Evolutionary conservation across 2,113 vertebrate genomes (phyloP).

Genomic region (Capreolus pygargus): DNA sequence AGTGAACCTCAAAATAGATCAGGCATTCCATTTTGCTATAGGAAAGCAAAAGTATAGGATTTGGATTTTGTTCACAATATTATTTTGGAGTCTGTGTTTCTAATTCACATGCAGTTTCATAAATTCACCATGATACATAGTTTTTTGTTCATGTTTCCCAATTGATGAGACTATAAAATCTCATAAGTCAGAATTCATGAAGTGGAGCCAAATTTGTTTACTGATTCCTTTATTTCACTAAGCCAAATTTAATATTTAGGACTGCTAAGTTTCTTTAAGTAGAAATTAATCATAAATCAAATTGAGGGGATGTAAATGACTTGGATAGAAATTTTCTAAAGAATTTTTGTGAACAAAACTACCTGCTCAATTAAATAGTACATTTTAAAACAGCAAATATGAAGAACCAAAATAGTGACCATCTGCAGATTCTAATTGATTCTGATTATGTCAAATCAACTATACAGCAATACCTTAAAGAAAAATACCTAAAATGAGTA

Average conservation of each 20-base stretch:
- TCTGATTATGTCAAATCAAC: not conserved
- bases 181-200: not conserved
- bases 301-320: not conserved
- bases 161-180: constrained; percentile 16
- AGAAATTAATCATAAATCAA: not conserved
- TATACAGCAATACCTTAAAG: not conserved
- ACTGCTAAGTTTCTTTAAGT: not conserved
- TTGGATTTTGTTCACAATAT: not conserved
- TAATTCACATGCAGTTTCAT: not conserved
- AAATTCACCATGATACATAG: not conserved
- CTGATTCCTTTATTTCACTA: not conserved
- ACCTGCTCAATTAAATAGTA: not conserved
- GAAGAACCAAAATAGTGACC: not conserved
- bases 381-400: not conserved
- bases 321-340: not conserved
- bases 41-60: not conserved
- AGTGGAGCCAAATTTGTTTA: not conserved
- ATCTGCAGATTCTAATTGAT: not conserved
- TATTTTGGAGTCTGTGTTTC: not conserved
- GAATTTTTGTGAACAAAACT: not conserved
- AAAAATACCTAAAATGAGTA: not conserved
- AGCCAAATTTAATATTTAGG: not conserved
- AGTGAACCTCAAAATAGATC: not conserved
- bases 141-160: not conserved
- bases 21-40: not conserved